Percentiles rank a stretch among this genome's conserved stretches.
These are phyloP conservation scores for Lycocerus yunnanus DNA, from an alignment of 2,888 invertebrate species.

Conservation along the genomic window DNA sequence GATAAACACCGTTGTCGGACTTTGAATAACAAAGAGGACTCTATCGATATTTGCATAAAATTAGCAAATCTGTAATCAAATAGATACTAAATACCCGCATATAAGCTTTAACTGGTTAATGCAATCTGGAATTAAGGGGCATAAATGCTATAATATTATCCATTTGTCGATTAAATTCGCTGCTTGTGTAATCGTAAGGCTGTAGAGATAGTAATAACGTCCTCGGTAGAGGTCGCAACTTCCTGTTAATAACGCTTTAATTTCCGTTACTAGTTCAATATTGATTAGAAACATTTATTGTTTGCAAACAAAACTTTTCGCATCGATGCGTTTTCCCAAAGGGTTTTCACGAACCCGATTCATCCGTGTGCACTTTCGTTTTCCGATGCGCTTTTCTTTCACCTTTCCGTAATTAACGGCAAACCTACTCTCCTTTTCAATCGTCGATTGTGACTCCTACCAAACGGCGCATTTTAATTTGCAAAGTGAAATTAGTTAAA, in stretches of 20 bases:
- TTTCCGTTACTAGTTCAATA: conserved; percentile 31
- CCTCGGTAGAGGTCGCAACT: conserved; percentile 29
- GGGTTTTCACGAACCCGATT: conserved; percentile 17
- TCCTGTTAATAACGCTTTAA: conserved; percentile 33
- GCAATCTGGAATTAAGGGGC: conserved; percentile 25
- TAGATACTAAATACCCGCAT: conserved; percentile 18
- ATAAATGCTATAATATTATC: conserved; percentile 26
- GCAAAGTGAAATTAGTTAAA: neutral
- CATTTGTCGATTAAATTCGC: conserved; percentile 25
- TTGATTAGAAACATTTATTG: conserved; percentile 30
- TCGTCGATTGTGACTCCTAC: neutral
- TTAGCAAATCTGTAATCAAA: conserved; percentile 14
- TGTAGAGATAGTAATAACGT: conserved; percentile 28
- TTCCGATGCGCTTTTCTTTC: neutral
- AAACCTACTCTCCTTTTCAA: neutral
- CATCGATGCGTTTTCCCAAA: conserved; percentile 17
- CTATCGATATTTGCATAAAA: conserved; percentile 3
- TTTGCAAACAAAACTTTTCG: conserved; percentile 28
- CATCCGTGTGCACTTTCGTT: conserved; percentile 6
- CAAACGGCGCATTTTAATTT: neutral
- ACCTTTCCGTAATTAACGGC: conserved; percentile 5
- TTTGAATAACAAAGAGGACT: neutral
- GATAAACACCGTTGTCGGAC: neutral
- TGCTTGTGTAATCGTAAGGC: conserved; percentile 22
- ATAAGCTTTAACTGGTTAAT: conserved; percentile 19